phyloP scores from a whole-genome alignment of 2,797 vertebrate species.

The Dallia pectoralis region DNA sequence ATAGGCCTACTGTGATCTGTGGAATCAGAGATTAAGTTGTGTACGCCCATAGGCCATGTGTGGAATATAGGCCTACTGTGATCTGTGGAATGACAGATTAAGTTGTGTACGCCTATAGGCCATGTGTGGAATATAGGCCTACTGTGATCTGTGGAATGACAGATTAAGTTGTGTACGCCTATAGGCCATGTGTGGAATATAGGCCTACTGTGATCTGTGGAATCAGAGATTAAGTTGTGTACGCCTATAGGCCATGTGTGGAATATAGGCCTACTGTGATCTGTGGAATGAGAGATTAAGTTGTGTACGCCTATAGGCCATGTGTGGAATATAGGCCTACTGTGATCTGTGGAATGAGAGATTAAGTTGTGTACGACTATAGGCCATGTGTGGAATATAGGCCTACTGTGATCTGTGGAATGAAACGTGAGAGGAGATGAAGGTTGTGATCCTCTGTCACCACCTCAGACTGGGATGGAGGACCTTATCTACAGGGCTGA shows the following conservation, averaged over 20 bases:
- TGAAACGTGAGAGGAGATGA: background rate
- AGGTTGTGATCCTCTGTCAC: background rate
- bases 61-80: too few relatives aligned
- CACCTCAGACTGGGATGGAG: background rate
- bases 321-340: too few relatives aligned
- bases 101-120: slow-evolving; percentile 20
- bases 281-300: too few relatives aligned
- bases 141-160: too few relatives aligned
- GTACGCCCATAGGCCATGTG: slow-evolving; percentile 23
- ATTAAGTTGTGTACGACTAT: slow-evolving; percentile 15
- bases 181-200: slow-evolving; percentile 13
- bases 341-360: too few relatives aligned
- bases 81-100: too few relatives aligned
- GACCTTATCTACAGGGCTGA: background rate
- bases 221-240: background rate
- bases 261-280: too few relatives aligned
- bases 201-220: too few relatives aligned
- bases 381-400: slow-evolving; percentile 18
- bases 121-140: too few relatives aligned
- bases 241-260: slow-evolving; percentile 22
- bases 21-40: background rate
- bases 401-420: too few relatives aligned
- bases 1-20: too few relatives aligned
- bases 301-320: slow-evolving; percentile 21
- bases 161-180: slow-evolving; percentile 16